Evolutionary conservation across 1,140 invertebrate species (phyloP).

Genomic region (Pseudomyrmex sp.): DNA sequence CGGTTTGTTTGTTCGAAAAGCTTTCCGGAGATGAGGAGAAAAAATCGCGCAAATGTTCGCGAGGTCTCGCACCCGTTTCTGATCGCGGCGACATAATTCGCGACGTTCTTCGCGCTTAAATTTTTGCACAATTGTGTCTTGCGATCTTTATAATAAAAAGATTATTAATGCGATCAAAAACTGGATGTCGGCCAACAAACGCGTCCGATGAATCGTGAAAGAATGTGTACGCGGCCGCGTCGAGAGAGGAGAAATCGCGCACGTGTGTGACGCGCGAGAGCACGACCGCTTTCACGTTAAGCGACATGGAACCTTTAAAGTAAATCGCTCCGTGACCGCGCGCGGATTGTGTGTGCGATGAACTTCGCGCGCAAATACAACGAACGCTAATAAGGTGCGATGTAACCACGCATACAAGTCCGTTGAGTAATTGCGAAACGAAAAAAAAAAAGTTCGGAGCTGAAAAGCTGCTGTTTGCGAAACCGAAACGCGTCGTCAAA

Average conservation of each 20-base stretch:
- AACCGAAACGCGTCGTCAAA: no score
- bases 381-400: no score
- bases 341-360: neutral
- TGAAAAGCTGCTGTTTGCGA: no score
- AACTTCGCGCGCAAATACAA: neutral
- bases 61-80: neutral
- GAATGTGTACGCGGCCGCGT: slow-evolving; percentile 32
- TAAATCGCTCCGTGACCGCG: neutral
- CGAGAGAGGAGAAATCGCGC: slow-evolving; percentile 50
- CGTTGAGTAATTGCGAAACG: no score
- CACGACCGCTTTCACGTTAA: slow-evolving; percentile 45
- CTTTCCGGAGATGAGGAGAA: neutral
- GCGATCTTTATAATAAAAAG: no score
- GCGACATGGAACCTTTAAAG: slow-evolving; percentile 17
- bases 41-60: neutral
- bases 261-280: slow-evolving; percentile 15
- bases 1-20: neutral
- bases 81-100: neutral
- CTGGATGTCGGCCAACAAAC: slow-evolving; percentile 26
- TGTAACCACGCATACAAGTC: no score
- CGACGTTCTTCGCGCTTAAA: no score
- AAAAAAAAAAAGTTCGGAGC: no score
- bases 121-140: no score
- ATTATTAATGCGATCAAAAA: slow-evolving; percentile 7
- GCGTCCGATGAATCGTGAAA: slow-evolving; percentile 41